Evolutionary conservation across 2,113 vertebrate genomes (phyloP), one percentile per base, ranked within the genome.

Genomic region (Acanthisitta chloris): DNA sequence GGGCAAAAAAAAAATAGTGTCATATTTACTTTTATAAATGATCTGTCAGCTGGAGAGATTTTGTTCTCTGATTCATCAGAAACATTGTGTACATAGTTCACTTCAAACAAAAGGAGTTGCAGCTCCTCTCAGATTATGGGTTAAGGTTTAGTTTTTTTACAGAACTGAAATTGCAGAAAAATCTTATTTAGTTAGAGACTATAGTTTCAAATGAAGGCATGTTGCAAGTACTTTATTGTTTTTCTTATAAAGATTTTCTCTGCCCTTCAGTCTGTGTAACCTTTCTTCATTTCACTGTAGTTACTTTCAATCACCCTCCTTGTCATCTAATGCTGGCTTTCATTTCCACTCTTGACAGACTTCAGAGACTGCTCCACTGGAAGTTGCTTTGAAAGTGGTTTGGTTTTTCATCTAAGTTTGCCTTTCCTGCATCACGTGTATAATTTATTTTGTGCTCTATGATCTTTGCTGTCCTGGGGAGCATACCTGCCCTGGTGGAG

Each of bases 351-450:
- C 86, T 54, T 88, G 73, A 33, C 59, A 57, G 42, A 82, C 79
- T 94, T 94, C 82, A 94, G 88, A 94, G 64, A 43, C 71, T 66
- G 71, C 80, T 82, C 78, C 34, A n/a, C 51, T 96, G 86, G 77
- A 96, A 86, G 59, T 59, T 80, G 15, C 77, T 95, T 90, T 89
- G 62, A 76, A 89, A 95, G 45, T 48, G 48, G 80, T 93, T 87
- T 42, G 23, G 2, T 29, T 90, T 94, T 94, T 87, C 64, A 62
- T 82, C 45, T 54, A 72, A 91, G 38, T 88, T 81, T 86, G 29
- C 79, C 52, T 93, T 88, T 73, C n/a, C 40, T 71, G 51, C 81
- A 71, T 71, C 64, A 58, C 0, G 3, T 77, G 40, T 79, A 11
- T 40, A 34, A 62, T 73, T 88, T 86, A 69, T 70, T 91, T 85